Evolutionary conservation across 2,888 invertebrate species (phyloP), one percentile per base, ranked within the genome.

Genomic region (Ormyrus pomaceus): DNA sequence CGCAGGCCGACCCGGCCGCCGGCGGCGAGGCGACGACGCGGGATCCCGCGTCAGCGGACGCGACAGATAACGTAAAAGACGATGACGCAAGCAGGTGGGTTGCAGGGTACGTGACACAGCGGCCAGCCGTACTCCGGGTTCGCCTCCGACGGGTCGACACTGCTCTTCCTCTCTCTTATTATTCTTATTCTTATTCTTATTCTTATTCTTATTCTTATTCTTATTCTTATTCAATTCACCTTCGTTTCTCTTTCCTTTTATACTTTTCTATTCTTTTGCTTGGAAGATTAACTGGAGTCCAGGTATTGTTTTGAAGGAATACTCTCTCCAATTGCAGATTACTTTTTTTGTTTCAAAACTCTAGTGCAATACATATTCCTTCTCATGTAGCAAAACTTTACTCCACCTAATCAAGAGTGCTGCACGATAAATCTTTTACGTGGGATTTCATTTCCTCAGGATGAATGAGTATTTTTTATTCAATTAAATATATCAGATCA

Each of bases 21-120:
- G 90, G 13, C 91, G 92, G 56, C 85, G 91, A 78, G 87, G 8
- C 59, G 45, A 79, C 83, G 91, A 92, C 83, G 73, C 55, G 58
- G 68, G 77, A 77, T 58, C 53, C 50, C 11, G 88, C 88, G 53
- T 83, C 80, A 53, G 88, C n/a, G 91, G 92, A 76, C 79, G 86
- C 86, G 75, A 87, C 83, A 83, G 92, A 90, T 86, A 89, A 88
- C 82, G 88, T 89, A 82, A 94, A 94, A 91, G 96, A 96, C 87
- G 96, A 97, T 91, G 96, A 97, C 91, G 96, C 96, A 92, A 96
- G 96, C 88, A 91, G 90, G 90, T 90, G 86, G 85, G 88, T 85
- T 82, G 84, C 86, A 85, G 85, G 86, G 87, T 87, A 87, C 86
- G 87, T 87, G 87, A 80, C 34, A 34, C 69, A 74, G 62, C 64